Evolutionary conservation across 2,888 invertebrate genomes (phyloP).

Genomic region (Agrilus cyanescens): DNA sequence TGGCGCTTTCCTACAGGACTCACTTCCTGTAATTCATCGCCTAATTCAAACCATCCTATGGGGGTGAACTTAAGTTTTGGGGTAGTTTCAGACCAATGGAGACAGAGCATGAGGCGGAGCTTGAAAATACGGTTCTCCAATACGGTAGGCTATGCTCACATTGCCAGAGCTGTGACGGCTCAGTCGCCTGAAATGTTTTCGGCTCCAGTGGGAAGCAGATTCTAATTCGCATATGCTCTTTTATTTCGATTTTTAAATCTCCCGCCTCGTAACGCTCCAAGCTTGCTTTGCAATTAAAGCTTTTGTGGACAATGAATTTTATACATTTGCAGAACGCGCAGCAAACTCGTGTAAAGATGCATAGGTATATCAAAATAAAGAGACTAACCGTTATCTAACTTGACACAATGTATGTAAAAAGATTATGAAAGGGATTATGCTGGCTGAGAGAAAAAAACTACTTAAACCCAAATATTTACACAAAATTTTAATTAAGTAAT

Average conservation of each 20-base stretch:
- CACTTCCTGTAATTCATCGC: conserved; percentile 17
- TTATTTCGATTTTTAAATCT: conserved; percentile 13
- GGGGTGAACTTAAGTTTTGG: conserved; percentile 35
- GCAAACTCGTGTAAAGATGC: no score
- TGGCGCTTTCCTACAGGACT: conserved; percentile 13
- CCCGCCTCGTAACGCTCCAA: no score
- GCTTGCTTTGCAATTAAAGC: no score
- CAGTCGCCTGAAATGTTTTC: conserved; percentile 10
- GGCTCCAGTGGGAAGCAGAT: conserved; percentile 17
- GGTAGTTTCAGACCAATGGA: conserved; percentile 36
- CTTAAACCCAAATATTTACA: no score
- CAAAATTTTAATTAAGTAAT: no score
- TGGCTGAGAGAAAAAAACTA: no score
- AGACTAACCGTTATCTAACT: no score
- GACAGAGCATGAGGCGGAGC: conserved; percentile 32
- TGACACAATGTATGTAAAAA: no score
- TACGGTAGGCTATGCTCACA: conserved; percentile 37
- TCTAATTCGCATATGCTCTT: conserved; percentile 20
- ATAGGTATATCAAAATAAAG: no score
- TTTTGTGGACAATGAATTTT: no score
- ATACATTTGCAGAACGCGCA: no score
- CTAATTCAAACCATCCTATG: conserved; percentile 33
- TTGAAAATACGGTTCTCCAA: conserved; percentile 36
- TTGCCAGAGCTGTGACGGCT: conserved; percentile 13
- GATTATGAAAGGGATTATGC: no score